phyloP scores from a whole-genome alignment of 2,888 invertebrate genomes.

The Diadegma fenestrale region DNA sequence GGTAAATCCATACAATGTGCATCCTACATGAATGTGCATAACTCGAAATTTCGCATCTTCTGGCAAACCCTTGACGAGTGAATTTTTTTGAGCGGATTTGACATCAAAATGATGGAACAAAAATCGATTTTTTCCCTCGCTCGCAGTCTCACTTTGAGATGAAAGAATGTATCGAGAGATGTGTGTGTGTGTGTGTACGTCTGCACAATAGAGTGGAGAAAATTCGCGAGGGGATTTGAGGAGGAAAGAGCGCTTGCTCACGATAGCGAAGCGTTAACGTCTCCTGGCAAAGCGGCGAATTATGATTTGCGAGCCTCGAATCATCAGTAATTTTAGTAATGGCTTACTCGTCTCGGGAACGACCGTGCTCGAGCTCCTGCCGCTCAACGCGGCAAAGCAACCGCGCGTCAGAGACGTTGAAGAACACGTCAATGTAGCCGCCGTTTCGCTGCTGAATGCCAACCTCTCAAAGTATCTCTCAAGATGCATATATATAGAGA shows the following conservation, averaged over 20 bases:
- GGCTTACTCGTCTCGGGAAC: constrained; percentile 79
- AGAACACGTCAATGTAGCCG: constrained; percentile 51
- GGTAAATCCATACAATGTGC: background rate
- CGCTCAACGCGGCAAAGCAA: constrained; percentile 51
- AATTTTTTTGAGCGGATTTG: background rate
- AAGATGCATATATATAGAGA: constrained; percentile 2
- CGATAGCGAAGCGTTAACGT: constrained; percentile 71
- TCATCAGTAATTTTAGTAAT: constrained; percentile 84
- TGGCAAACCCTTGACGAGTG: background rate
- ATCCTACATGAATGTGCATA: background rate
- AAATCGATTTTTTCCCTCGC: background rate
- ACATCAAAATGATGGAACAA: background rate
- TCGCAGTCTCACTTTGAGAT: background rate
- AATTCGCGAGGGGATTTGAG: constrained; percentile 56
- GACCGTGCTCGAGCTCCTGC: constrained; percentile 49
- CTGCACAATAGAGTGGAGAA: constrained; percentile 40
- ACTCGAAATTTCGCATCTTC: background rate
- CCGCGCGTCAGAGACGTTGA: constrained; percentile 51
- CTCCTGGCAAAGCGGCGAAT: constrained; percentile 77
- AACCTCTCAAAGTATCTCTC: constrained; percentile 72
- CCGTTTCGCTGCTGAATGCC: constrained; percentile 49
- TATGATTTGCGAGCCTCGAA: constrained; percentile 84
- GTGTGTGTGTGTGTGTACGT: background rate
- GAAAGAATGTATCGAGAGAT: background rate
- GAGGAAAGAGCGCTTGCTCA: constrained; percentile 58